Conservation (phyloP, 2,113 vertebrate genomes). For the Sphaerodactylus townsendi region DNA sequence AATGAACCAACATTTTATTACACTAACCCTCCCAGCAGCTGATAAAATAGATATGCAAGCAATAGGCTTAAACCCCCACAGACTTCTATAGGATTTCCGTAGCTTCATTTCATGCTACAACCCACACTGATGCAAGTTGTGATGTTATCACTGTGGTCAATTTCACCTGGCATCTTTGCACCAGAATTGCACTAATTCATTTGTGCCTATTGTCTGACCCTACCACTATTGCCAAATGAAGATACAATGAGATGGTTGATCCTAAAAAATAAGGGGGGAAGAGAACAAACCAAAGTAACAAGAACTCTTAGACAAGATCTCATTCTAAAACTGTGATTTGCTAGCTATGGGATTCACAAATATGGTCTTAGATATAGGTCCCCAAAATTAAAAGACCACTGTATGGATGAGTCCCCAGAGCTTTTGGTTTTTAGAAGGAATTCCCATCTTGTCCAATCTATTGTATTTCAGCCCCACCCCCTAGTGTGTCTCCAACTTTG, state of each 20-base stretch:
- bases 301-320: not conserved
- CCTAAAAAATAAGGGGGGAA: not conserved
- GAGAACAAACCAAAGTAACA: not conserved
- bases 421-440: not conserved
- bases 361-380: not conserved
- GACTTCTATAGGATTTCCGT: not conserved
- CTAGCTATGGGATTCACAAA: not conserved
- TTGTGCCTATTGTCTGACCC: not conserved
- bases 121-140: rapidly evolving
- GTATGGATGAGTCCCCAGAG: constrained; percentile 14
- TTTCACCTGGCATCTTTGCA: not conserved
- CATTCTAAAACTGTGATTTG: not conserved
- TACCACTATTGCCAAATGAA: not conserved
- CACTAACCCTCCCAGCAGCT: rapidly evolving
- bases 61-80: not conserved
- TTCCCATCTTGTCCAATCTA: not conserved
- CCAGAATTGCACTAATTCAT: not conserved
- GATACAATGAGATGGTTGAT: not conserved
- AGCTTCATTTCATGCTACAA: not conserved
- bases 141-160: not conserved
- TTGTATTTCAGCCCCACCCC: not conserved
- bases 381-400: constrained; percentile 1
- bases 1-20: not conserved
- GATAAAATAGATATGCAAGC: not conserved
- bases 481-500: constrained; percentile 36